Evolutionary conservation across 2,797 vertebrate genomes (phyloP).

Genomic region (Argya squamiceps): DNA sequence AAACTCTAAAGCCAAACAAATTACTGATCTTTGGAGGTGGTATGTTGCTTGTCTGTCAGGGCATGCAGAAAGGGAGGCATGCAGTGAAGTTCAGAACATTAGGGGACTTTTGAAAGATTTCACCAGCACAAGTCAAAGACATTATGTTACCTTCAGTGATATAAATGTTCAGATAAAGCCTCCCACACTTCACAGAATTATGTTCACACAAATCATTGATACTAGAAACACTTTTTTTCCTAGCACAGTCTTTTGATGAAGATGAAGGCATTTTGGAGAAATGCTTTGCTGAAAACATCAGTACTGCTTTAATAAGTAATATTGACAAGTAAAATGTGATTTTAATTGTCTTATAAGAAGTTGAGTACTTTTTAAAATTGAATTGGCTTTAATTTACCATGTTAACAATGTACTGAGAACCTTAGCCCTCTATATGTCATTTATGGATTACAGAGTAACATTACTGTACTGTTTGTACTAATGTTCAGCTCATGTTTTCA

Average conservation of each 20-base stretch:
- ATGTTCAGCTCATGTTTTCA: neutral
- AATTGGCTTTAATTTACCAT: neutral
- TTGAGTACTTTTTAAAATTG: neutral
- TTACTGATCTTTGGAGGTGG: neutral
- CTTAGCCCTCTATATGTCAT: neutral
- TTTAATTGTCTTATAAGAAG: conserved; percentile 1
- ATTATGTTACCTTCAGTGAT: neutral
- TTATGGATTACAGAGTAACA: neutral
- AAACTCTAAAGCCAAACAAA: neutral
- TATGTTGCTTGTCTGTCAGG: neutral
- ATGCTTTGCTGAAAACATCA: neutral
- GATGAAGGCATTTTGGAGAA: neutral
- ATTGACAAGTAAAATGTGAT: neutral
- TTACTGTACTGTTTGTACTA: neutral
- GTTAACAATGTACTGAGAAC: neutral
- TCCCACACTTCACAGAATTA: neutral
- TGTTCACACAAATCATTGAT: neutral
- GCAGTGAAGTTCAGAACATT: neutral
- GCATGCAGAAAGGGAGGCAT: neutral
- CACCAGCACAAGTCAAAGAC: neutral
- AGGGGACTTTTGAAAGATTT: neutral
- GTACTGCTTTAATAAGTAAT: neutral
- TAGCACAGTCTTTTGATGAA: neutral
- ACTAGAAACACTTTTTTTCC: neutral
- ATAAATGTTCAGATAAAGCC: neutral